Base-by-base conservation (phyloP, 2,797 vertebrate species). In the Betta splendens region DNA sequence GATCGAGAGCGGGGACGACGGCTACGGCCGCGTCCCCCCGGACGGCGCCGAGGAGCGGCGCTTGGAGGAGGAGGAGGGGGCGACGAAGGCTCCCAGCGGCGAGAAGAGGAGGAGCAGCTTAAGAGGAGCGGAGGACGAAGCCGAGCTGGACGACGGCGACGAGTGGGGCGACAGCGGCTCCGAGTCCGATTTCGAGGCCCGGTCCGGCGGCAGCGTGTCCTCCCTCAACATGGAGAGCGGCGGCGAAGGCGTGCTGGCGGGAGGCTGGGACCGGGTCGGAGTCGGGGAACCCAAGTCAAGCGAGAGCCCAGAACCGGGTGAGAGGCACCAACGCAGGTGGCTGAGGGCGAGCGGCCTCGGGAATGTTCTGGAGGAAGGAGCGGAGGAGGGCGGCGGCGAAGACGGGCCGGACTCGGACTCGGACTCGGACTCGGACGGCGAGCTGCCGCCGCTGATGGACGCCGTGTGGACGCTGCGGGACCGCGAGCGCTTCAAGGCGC, bases 401-500 rank as follows among this genome's bases (percentile, higher is more conserved):
- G 36, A 58, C 0, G 54, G 79, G 3, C 77, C 54, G 39, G 90
- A 85, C 0, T 89, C 91, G 0, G 91, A 91, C 64, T 89, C 89
- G 39, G 90, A 85, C 0, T 89, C 91, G 0, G 91, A 91, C 64
- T 89, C 89, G 0, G 92, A 91, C 2, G 70, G 72, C 0, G 89
- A 91, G 37, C 69, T 92, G 37, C 92, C 93, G 0, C 92, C 85
- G 0, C 87, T 97, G 77, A 92, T 89, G 36, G 94, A 95, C 58
- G 92, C 94, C 0, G 89, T 96, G 55, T 96, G 94, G 92, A 96
- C 92, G 20, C 89, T 97, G 9, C 91, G 93, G 52, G 95, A 97
- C 69, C 93, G 93, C 39, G 95, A 98, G 74, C 92, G 88, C 65
- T 96, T 96, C 89, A 99, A 99, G 79, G 96, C 95, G 60, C 91